Evolutionary conservation across 2,888 invertebrate genomes (phyloP), one percentile per base, ranked within the genome.

Genomic region (Eurytoma adleriae): DNA sequence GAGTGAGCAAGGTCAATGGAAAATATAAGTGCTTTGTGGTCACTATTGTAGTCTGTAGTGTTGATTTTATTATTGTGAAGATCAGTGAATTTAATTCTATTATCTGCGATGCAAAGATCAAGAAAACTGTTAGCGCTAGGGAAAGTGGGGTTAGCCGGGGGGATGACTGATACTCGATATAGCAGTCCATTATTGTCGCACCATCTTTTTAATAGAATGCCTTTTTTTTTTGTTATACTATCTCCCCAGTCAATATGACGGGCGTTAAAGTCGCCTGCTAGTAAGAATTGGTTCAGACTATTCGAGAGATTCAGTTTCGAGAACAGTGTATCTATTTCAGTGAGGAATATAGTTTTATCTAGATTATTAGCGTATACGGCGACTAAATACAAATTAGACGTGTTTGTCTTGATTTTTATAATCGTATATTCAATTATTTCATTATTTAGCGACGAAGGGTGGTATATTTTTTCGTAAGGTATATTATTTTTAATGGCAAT

Each of bases 401-500:
- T 12, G 27, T 18, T n/a, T 1, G 30, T 10, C 10, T 30, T 52
- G 0, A 73, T 54, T 2, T 54, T 27, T 2, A 73, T 73, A 16
- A 73, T 74, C 18, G 74, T 69, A 30, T 40, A 74, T 69, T 79
- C 79, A 0, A 79, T 0, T 0, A 69, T 62, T 13, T 7, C 20
- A 14, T 68, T 68, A 14, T 16, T 20, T 10, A 0, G n/a, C 18
- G 18, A 7, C 2, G 57, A 40, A 0, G 70, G 70, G 3, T 5
- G 1, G 1, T 13, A 18, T 16, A 70, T 18, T 14, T 7, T 18
- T 3, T 48, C n/a, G 14, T 18, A 40, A 1, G 30, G 57, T 7
- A 70, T 57, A 18, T 4, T 74, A 10, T 79, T 77, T 66, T 71
- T 76, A 14, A 79, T 83, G 12, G 79, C 2, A 18, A 83, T 76